Evolutionary conservation across 2,797 vertebrate species (phyloP).

Genomic region (Pseudochaenichthys georgianus): DNA sequence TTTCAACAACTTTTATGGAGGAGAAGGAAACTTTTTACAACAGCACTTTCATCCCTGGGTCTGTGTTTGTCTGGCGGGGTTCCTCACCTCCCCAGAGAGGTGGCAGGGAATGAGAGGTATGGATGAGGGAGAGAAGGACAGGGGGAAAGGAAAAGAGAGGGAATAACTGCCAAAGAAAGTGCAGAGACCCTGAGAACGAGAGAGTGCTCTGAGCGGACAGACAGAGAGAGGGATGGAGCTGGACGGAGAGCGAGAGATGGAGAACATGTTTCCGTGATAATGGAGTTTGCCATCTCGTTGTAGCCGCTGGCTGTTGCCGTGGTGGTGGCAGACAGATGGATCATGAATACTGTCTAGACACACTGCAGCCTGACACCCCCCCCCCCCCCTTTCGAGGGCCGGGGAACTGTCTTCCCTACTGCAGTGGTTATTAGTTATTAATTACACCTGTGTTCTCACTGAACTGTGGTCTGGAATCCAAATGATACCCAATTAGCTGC

Average conservation of each 20-base stretch:
- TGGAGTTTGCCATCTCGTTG: constrained; percentile 91
- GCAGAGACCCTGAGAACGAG: constrained; percentile 56
- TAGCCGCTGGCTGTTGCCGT: constrained; percentile 78
- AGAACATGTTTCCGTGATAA: constrained; percentile 90
- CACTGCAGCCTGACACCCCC: constrained; percentile 81
- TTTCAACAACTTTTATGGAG: constrained; percentile 83
- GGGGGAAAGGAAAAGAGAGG: constrained; percentile 2
- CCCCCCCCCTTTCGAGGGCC: background rate
- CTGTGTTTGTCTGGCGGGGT: constrained; percentile 39
- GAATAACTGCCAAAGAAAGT: constrained; percentile 34
- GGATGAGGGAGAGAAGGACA: background rate
- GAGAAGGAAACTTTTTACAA: constrained; percentile 75
- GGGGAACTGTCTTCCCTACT: constrained; percentile 19
- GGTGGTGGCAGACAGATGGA: constrained; percentile 95
- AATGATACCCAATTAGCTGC: too few species aligned
- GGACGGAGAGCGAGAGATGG: constrained; percentile 56
- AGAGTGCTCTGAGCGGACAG: background rate
- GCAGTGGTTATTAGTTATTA: constrained; percentile 24
- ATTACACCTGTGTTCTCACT: constrained; percentile 12
- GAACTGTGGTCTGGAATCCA: background rate
- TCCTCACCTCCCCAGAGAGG: constrained; percentile 39
- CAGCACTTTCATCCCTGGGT: constrained; percentile 77
- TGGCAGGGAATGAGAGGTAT: constrained; percentile 2
- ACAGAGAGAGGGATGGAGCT: constrained; percentile 19
- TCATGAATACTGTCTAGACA: constrained; percentile 99